Evolutionary conservation across 2,888 invertebrate species (phyloP).

Genomic region (Mycalesis mineus): DNA sequence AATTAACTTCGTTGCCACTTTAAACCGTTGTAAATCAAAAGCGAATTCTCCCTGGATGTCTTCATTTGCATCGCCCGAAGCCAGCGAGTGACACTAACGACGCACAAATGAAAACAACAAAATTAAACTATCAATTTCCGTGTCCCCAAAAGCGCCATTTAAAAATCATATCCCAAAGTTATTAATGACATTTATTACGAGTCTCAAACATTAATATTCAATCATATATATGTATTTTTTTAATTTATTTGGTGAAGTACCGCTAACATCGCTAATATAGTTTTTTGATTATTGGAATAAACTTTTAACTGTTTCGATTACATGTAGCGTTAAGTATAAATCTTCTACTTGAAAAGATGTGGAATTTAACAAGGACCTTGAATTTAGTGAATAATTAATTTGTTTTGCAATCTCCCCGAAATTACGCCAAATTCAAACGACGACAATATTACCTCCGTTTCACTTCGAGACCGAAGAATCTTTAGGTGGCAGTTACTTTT

Average conservation of each 20-base stretch:
- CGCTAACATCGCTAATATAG: conserved; percentile 22
- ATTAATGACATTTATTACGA: conserved; percentile 44
- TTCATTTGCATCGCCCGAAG: conserved; percentile 70
- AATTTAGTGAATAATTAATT: too few relatives aligned
- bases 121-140: conserved; percentile 66
- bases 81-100: conserved; percentile 66
- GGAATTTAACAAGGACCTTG: too few relatives aligned
- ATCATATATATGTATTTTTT: conserved; percentile 32
- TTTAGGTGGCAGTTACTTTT: too few relatives aligned
- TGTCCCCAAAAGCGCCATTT: conserved; percentile 56
- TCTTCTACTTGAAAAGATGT: background rate
- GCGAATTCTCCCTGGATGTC: conserved; percentile 58
- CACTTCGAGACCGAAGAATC: too few relatives aligned
- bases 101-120: conserved; percentile 64
- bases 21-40: conserved; percentile 63
- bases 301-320: background rate
- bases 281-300: background rate
- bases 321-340: background rate
- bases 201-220: conserved; percentile 32
- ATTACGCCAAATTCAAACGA: too few relatives aligned
- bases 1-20: conserved; percentile 34
- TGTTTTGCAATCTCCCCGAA: too few relatives aligned
- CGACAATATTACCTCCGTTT: too few relatives aligned
- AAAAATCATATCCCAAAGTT: conserved; percentile 49
- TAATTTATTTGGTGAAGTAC: conserved; percentile 27